These are phyloP conservation scores for Amyelois transitella DNA, from an alignment of 1,140 invertebrate genomes.

Conservation along the genomic window DNA sequence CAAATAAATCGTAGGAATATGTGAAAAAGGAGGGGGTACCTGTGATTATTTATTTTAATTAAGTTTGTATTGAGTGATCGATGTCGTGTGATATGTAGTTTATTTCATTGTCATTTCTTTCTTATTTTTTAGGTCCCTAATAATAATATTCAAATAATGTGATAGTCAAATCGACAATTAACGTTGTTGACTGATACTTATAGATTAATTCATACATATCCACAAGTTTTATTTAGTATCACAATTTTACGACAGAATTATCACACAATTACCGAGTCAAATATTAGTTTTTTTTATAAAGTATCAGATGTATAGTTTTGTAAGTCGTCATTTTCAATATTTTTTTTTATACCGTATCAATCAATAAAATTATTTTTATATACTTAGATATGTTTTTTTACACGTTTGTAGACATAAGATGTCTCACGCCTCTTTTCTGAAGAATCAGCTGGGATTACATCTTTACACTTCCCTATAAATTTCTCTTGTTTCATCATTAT, in stretches of 20 bases:
- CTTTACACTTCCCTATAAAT: no score
- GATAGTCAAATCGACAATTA: not conserved
- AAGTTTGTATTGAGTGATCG: not conserved
- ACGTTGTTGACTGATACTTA: not conserved
- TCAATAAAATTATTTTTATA: not conserved
- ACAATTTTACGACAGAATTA: not conserved
- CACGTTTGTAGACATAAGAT: not conserved
- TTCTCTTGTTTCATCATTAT: no score
- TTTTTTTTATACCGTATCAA: not conserved
- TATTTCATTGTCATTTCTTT: not conserved
- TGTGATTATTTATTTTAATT: not conserved
- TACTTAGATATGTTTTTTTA: not conserved
- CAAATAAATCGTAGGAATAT: not conserved
- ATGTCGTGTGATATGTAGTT: not conserved
- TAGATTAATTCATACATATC: not conserved
- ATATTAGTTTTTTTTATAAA: not conserved
- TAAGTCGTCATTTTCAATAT: not conserved
- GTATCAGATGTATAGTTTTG: not conserved
- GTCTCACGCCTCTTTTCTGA: no score
- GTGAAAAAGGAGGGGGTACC: not conserved
- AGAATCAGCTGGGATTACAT: no score
- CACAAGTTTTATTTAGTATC: not conserved
- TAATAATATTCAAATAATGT: no score
- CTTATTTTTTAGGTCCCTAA: not conserved
- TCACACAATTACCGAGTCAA: not conserved